Evolutionary conservation across 2,888 invertebrate species (phyloP), one percentile per base, ranked within the genome.

Genomic region (Himalopsyche tibetana): DNA sequence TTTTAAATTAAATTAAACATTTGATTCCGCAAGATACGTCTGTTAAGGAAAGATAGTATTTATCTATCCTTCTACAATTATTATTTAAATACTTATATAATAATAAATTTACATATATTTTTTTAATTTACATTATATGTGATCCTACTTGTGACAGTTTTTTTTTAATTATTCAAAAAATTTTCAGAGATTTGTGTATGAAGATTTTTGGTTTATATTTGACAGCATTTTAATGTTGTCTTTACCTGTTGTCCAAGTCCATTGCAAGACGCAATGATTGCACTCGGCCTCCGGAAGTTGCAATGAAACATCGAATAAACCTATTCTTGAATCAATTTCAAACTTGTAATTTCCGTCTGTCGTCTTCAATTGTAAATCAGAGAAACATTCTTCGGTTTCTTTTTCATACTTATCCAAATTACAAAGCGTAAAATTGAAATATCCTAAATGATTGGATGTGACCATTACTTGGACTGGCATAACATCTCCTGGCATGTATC

Each of bases 311-410:
- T 90, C 89, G 80, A 90, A 91, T 55, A 88, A 88, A 5, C 91
- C 91, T 0, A 84, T 86, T 4, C 85, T 80, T 6, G 82, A 28
- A 36, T 51, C 83, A 36, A 88, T 86, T 9, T 55, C 51, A 82
- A 56, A 87, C 55, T 63, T 88, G 19, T 88, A 84, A 56, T 89
- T 90, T 51, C 91, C 92, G 85, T 91, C 90, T 9, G 89, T 89
- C 38, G 91, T 89, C 12, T 87, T 85, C 19, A 94, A 85, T 0
- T 89, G 91, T 89, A 94, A 87, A 55, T 90, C 89, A 0, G 90
- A 88, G 88, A 94, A 94, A 87, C 95, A 95, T 0, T 90, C 91
- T 55, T 94, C 94, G 0, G 92, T 92, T 89, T 94, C 94, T 2
- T 90, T 89, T 36, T 91, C 90, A 38, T 89, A 85, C 0, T 89